Evolutionary conservation across 2,797 vertebrate genomes (phyloP), one percentile per base, ranked within the genome.

Genomic region (Cirrhinus mrigala): DNA sequence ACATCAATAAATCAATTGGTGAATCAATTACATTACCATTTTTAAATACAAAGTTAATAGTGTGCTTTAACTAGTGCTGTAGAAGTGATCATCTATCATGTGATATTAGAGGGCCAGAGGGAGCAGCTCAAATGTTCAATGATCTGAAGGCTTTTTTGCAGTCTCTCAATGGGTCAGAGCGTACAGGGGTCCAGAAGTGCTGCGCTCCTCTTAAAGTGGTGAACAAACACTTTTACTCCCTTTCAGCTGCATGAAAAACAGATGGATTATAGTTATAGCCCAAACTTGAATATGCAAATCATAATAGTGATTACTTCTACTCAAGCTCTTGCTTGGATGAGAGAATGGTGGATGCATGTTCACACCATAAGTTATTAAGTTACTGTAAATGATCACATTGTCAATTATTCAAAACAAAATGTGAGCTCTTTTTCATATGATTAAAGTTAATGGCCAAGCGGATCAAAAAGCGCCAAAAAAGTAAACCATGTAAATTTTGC

Each of bases 1-100:
- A 94, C 93, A 95, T 95, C 95, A 94, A 95, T 94, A 95, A 96
- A 96, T 96, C 95, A 94, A 94, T 95, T 94, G 95, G 94, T 92
- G 94, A 96, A 96, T 96, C 95, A 96, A 93, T 94, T 95, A 96
- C 93, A 95, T 95, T 95, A 93, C 94, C 91, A 92, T 93, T 94
- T 95, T 92, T 94, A 94, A 95, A 91, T 84, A 92, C 92, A 94
- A 93, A 92, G 92, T 94, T 94, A 94, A 96, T 94, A 94, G 92
- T 96, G 93, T 94, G 66, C 91, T 92, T 92, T 92, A 94, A 94
- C 91, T 71, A 77, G 89, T 81, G 87, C 48, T 79, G 91, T 86
- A 88, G 92, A 92, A 93, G 93, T 92, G 89, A 91, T 94, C 92
- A 88, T 95, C 94, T 91, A 95, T 92, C 93, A 88, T 90, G 91